Percentiles rank a stretch among this genome's conserved stretches.
phyloP scores from a whole-genome alignment of 2,888 invertebrate species.

The Lagria hirta region DNA sequence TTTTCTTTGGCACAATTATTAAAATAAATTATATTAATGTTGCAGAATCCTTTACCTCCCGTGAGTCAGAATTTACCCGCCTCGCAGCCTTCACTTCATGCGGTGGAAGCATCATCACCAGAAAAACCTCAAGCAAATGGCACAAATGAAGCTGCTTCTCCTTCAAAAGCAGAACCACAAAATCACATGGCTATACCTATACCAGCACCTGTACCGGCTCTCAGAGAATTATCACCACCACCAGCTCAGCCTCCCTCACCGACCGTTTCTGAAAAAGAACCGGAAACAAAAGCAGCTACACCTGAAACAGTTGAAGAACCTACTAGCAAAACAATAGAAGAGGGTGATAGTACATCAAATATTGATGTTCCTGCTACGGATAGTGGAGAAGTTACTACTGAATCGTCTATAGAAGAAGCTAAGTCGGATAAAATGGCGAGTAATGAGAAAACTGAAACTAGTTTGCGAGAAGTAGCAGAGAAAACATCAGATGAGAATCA shows the following conservation, averaged over 20 bases:
- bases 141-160: slow-evolving; percentile 40
- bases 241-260: slow-evolving; percentile 34
- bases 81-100: slow-evolving; percentile 50
- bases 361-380: no score
- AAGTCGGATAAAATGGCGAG: no score
- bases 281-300: slow-evolving; percentile 16
- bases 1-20: no score
- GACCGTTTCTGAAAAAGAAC: slow-evolving; percentile 7
- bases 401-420: no score
- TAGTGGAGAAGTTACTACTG: no score
- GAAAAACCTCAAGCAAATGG: slow-evolving; percentile 50
- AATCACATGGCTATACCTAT: slow-evolving; percentile 37
- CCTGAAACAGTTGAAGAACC: slow-evolving; percentile 10
- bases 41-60: slow-evolving; percentile 40
- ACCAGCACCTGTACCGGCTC: slow-evolving; percentile 13
- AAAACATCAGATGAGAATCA: no score
- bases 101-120: slow-evolving; percentile 21
- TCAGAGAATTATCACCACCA: slow-evolving; percentile 27
- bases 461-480: no score
- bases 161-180: slow-evolving; percentile 29
- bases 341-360: no score
- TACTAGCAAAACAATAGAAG: slow-evolving; percentile 5
- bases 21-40: slow-evolving; percentile 1
- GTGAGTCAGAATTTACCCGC: slow-evolving; percentile 44
- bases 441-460: no score